Evolutionary conservation across 2,888 invertebrate genomes (phyloP).

Genomic region (Pterobdella sp.): DNA sequence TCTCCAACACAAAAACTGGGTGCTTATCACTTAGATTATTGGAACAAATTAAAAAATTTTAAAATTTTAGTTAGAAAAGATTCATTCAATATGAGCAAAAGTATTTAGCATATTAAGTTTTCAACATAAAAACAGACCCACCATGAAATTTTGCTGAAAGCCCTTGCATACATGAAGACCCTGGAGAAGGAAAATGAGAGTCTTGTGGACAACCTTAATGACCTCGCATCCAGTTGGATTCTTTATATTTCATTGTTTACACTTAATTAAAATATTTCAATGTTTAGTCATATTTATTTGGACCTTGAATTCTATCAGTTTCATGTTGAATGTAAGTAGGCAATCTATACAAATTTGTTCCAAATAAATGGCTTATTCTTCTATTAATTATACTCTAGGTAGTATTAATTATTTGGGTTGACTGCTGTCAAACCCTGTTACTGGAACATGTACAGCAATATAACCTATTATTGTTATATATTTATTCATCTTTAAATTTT

Average conservation of each 20-base stretch:
- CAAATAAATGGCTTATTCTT: too few species aligned
- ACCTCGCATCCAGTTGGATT: conserved; percentile 3
- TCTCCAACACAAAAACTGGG: conserved; percentile 17
- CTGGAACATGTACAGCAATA: too few species aligned
- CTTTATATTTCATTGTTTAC: neutral
- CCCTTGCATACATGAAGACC: conserved; percentile 22
- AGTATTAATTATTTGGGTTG: neutral
- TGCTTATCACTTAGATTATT: too few species aligned
- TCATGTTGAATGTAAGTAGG: neutral
- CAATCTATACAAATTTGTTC: too few species aligned
- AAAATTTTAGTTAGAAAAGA: neutral
- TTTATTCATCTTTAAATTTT: too few species aligned
- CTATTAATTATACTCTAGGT: neutral
- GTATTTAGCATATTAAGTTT: neutral
- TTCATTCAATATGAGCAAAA: neutral
- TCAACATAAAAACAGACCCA: conserved; percentile 14
- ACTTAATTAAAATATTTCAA: neutral
- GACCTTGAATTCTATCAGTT: neutral
- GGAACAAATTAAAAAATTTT: neutral
- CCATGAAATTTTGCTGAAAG: conserved; percentile 27
- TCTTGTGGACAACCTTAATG: neutral
- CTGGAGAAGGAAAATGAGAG: conserved; percentile 21
- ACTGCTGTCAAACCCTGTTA: too few species aligned
- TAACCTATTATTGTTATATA: too few species aligned
- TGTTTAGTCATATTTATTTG: neutral